A percentile compares a stretch with the other conserved stretches of the same genome.
Conservation (phyloP, 1,140 invertebrate species). For the Zaprionus ornatus region DNA sequence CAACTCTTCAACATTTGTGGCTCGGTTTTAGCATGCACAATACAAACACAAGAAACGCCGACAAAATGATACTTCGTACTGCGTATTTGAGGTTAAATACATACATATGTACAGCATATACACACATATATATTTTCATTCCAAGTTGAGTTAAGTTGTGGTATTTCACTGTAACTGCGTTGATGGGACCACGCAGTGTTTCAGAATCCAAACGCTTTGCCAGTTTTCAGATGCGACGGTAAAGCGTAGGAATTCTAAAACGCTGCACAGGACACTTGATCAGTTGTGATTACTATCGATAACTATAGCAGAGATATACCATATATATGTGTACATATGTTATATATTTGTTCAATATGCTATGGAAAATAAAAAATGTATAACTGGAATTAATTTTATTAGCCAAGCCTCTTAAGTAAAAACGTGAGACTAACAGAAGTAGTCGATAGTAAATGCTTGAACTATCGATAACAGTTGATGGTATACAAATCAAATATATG, state of each 20-base stretch:
- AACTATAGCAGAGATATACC: neutral
- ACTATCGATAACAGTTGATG: neutral
- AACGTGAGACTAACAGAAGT: neutral
- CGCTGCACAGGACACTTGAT: constrained; percentile 76
- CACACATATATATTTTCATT: neutral
- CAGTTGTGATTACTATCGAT: neutral
- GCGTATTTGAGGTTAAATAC: neutral
- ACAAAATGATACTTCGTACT: neutral
- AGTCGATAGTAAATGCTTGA: neutral
- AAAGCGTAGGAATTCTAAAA: constrained; percentile 93
- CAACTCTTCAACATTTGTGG: constrained; percentile 6
- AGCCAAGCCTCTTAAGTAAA: neutral
- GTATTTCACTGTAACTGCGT: neutral
- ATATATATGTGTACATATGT: neutral
- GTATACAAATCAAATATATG: neutral
- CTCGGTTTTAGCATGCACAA: neutral
- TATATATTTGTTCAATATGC: neutral
- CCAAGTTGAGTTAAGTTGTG: neutral
- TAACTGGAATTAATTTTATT: neutral
- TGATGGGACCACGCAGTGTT: constrained; percentile 84
- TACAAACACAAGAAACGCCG: neutral
- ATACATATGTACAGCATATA: neutral
- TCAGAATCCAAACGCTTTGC: constrained; percentile 93
- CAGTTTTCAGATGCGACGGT: constrained; percentile 86
- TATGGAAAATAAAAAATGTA: neutral